Base-by-base conservation (phyloP, 2,888 invertebrate genomes). In the Drosophila histrio region DNA sequence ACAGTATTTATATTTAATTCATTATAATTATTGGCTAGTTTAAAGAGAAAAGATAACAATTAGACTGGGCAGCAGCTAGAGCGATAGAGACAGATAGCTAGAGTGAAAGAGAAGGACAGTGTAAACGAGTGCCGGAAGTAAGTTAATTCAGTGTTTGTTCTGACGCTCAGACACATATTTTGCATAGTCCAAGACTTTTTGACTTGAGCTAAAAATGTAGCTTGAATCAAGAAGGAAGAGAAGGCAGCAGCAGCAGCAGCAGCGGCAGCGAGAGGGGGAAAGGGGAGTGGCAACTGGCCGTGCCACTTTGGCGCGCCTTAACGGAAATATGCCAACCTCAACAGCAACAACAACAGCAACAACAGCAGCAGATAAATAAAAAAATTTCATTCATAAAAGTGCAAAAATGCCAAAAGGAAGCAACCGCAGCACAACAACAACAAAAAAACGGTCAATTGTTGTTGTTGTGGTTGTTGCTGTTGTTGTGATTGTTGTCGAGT, bases 371-470 rank as follows among this genome's bases (percentile, higher is more conserved):
- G 47, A 15, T 52, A 41, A 53, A 47, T 59, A 61, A 68, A 69
- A 69, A 60, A 72, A 77, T 79, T 87, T 85, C 85, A 86, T 86
- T 86, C 85, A 86, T 86, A 86, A 87, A 87, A 87, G 76, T 71
- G 78, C 72, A 84, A 80, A 82, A 79, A 84, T 79, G 79, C 76
- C 77, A 82, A 87, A 84, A 81, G 84, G 81, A 83, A 82, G 82
- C 82, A 79, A 53, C 64, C 70, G 43, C 77, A 73, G 39, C 57
- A 64, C 64, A 64, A 32, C 49, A 39, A 24, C 47, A 60, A 22
- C 62, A 68, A 50, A 50, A 60, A 71, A 72, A 68, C 72, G 73
- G 58, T 56, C 58, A 67, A 30, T 66, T 52, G 58, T 39, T 46
- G 46, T 13, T 46, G 44, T 7, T 24, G 26, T n/a, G 17, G 50